Evolutionary conservation across 2,888 invertebrate genomes (phyloP).

Genomic region (Elmis aenea): DNA sequence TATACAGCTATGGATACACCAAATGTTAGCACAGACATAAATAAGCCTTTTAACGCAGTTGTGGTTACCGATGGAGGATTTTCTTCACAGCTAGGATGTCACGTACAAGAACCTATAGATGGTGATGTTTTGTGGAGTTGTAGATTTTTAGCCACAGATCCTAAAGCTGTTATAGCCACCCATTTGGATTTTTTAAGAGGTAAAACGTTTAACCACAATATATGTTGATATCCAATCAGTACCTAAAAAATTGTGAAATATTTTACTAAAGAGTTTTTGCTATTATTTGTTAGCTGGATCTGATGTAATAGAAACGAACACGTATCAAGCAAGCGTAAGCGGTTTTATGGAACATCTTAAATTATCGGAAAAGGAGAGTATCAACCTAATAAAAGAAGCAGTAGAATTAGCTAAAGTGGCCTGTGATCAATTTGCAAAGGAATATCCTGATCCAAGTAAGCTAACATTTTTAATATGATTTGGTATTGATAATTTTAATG

Average conservation of each 20-base stretch:
- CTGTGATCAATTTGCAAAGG: slow-evolving; percentile 55
- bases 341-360: slow-evolving; percentile 73
- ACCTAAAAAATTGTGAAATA: no score
- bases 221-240: no score
- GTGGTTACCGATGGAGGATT: slow-evolving; percentile 69
- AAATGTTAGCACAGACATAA: no score
- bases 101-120: slow-evolving; percentile 70
- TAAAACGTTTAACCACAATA: no score
- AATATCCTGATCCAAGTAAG: slow-evolving; percentile 32
- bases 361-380: slow-evolving; percentile 61
- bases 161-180: slow-evolving; percentile 70
- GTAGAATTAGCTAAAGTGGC: slow-evolving; percentile 72
- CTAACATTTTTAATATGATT: no score
- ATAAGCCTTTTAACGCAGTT: no score
- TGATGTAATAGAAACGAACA: slow-evolving; percentile 80
- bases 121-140: slow-evolving; percentile 89
- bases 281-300: slow-evolving; percentile 67
- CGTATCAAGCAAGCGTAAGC: slow-evolving; percentile 80
- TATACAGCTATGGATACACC: no score
- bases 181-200: slow-evolving; percentile 79
- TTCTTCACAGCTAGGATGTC: slow-evolving; percentile 72
- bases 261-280: no score
- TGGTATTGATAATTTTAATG: no score
- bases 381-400: slow-evolving; percentile 67
- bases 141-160: slow-evolving; percentile 72